These are phyloP conservation scores for Gyrodactylus bullatarudis DNA, from an alignment of 1,140 invertebrate genomes.

Conservation along the genomic window DNA sequence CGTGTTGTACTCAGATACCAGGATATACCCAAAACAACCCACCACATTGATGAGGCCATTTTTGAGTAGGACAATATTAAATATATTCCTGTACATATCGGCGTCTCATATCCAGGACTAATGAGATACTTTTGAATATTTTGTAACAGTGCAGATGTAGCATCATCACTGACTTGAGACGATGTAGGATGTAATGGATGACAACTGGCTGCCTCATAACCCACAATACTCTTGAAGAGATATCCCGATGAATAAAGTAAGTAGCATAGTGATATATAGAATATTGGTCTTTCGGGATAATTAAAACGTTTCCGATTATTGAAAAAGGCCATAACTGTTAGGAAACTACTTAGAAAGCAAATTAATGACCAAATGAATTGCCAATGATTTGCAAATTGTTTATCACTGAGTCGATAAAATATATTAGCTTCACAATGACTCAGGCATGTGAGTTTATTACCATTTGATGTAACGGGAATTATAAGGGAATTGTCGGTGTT, in stretches of 20 bases:
- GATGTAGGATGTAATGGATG: neutral
- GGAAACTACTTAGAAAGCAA: constrained; percentile 17
- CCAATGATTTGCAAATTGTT: constrained; percentile 22
- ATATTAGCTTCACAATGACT: constrained; percentile 12
- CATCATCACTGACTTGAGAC: neutral
- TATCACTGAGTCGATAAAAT: constrained; percentile 18
- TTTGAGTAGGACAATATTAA: constrained; percentile 56
- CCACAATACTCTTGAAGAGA: constrained; percentile 39
- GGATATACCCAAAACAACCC: constrained; percentile 37
- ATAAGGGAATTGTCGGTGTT: no score
- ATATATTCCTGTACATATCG: constrained; percentile 46
- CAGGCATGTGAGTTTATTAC: constrained; percentile 7
- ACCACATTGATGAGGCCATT: constrained; percentile 48
- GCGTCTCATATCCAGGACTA: constrained; percentile 47
- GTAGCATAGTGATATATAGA: constrained; percentile 78
- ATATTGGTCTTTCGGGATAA: constrained; percentile 83
- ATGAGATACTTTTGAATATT: constrained; percentile 19
- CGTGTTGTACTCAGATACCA: constrained; percentile 45
- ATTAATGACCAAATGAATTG: constrained; percentile 18
- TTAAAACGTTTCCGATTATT: constrained; percentile 43
- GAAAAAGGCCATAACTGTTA: constrained; percentile 19
- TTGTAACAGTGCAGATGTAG: constrained; percentile 13
- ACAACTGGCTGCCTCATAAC: constrained; percentile 23
- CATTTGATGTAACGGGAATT: no score
- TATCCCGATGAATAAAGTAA: constrained; percentile 65